Base-by-base conservation (phyloP, 1,140 invertebrate genomes). In the Triops cancriformis region DNA sequence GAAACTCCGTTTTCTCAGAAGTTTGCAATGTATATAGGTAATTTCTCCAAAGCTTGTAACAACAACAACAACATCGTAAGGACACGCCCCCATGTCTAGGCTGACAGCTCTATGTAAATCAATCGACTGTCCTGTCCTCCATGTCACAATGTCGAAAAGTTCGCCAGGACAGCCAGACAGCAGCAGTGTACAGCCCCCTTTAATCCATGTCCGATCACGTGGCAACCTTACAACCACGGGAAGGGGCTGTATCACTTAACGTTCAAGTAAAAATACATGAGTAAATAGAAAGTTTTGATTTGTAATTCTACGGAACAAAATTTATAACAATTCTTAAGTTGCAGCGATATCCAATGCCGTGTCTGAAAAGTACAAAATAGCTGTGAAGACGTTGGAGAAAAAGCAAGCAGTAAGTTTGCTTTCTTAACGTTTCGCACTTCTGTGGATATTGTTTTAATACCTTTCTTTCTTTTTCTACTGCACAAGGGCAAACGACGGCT, bases 311-410 rank as follows among this genome's bases (percentile, higher is more conserved):
- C n/a, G n/a, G n/a, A n/a, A n/a, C n/a, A n/a, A n/a, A n/a, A n/a
- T n/a, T n/a, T n/a, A n/a, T n/a, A n/a, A n/a, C n/a, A n/a, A n/a
- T n/a, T n/a, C n/a, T n/a, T n/a, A n/a, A n/a, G n/a, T n/a, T n/a
- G n/a, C n/a, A n/a, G n/a, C n/a, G n/a, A n/a, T n/a, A n/a, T n/a
- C 84, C 97, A 95, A 95, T 97, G 95, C 86, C 93, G 96, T 84
- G 84, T 97, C 97, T 85, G 94, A 97, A 84, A 97, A 96, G 84
- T 97, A 97, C 84, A 97, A 97, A 86, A 91, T 91, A 64, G 94
- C 94, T 14, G 95, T 96, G 94, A 96, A 96, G 83, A 92, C 90
- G 72, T 97, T 95, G 95, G 94, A 97, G 85, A 89, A 91, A 83
- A 96, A 94, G 84, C 94, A 97, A 90, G 91, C 92, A 85, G 95